Evolutionary conservation across 2,888 invertebrate species (phyloP).

Genomic region (Spodoptera exigua): DNA sequence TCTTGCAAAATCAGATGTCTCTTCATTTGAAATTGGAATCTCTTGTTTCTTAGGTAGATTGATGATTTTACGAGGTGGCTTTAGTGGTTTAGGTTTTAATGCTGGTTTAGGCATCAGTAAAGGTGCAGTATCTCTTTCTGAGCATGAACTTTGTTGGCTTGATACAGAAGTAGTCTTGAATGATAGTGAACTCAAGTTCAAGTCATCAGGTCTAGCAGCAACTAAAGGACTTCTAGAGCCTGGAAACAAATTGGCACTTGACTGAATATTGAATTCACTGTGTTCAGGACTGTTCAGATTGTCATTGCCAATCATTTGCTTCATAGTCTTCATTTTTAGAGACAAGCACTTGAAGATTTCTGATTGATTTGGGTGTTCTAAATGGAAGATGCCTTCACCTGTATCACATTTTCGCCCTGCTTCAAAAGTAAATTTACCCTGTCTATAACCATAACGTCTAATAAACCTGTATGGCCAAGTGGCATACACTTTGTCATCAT

Average conservation of each 20-base stretch:
- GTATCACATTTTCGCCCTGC: slow-evolving; percentile 96
- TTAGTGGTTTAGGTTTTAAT: slow-evolving; percentile 90
- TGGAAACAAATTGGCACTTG: slow-evolving; percentile 93
- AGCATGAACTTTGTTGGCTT: slow-evolving; percentile 77
- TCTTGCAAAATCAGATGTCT: slow-evolving; percentile 84
- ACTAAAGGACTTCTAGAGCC: slow-evolving; percentile 95
- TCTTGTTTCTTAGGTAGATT: slow-evolving; percentile 81
- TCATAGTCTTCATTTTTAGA: slow-evolving; percentile 96
- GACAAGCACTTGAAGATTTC: slow-evolving; percentile 95
- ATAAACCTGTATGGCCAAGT: slow-evolving; percentile 96
- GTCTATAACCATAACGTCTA: slow-evolving; percentile 95
- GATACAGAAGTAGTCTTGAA: slow-evolving; percentile 83
- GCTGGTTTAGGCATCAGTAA: slow-evolving; percentile 88
- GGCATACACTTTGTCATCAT: slow-evolving; percentile 91
- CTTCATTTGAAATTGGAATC: slow-evolving; percentile 79
- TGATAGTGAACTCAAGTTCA: slow-evolving; percentile 83
- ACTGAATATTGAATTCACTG: slow-evolving; percentile 92
- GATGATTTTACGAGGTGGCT: slow-evolving; percentile 90
- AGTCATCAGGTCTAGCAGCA: slow-evolving; percentile 87
- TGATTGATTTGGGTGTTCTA: slow-evolving; percentile 94
- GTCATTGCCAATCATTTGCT: slow-evolving; percentile 93
- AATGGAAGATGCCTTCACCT: slow-evolving; percentile 94
- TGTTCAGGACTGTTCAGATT: slow-evolving; percentile 91
- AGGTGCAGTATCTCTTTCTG: slow-evolving; percentile 82
- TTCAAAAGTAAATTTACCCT: slow-evolving; percentile 96